These are phyloP conservation scores for Portunus trituberculatus DNA, from an alignment of 1,140 invertebrate genomes.

Conservation along the genomic window DNA sequence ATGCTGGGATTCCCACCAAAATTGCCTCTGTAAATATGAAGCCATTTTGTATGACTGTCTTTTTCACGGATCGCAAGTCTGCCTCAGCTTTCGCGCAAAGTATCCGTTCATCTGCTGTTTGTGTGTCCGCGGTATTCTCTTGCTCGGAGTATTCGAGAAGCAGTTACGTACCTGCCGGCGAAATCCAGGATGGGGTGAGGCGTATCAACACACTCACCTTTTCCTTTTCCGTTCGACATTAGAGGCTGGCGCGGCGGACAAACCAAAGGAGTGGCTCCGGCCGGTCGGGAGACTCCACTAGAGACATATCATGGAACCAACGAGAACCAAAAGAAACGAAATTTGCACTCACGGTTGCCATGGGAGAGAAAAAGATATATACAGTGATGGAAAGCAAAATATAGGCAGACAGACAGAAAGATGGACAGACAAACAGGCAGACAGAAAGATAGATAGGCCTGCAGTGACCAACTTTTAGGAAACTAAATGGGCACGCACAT, in stretches of 20 bases:
- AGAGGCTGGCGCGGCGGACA: background rate
- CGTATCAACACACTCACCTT: background rate
- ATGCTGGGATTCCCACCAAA: conserved; percentile 20
- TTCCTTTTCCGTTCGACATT: background rate
- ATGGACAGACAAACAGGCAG: too few relatives aligned
- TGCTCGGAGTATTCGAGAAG: background rate
- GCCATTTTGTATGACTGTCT: conserved; percentile 13
- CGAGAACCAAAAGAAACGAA: too few relatives aligned
- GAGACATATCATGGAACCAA: too few relatives aligned
- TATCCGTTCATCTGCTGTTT: background rate
- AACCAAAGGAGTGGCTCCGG: too few relatives aligned
- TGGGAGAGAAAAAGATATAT: too few relatives aligned
- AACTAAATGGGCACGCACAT: too few relatives aligned
- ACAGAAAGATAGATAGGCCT: too few relatives aligned
- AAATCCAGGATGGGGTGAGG: background rate
- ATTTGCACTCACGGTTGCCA: too few relatives aligned
- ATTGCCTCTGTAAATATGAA: conserved; percentile 14
- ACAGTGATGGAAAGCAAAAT: too few relatives aligned
- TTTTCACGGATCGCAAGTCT: background rate
- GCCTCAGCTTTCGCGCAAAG: background rate
- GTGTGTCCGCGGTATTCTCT: background rate
- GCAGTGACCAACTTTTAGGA: too few relatives aligned
- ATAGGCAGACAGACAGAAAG: too few relatives aligned
- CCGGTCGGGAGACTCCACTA: too few relatives aligned
- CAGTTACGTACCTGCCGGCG: background rate